A percentile compares a stretch with the other conserved stretches of the same genome.
These are phyloP conservation scores for Archilochus colubris DNA, from an alignment of 2,113 vertebrate species.

Conservation along the genomic window DNA sequence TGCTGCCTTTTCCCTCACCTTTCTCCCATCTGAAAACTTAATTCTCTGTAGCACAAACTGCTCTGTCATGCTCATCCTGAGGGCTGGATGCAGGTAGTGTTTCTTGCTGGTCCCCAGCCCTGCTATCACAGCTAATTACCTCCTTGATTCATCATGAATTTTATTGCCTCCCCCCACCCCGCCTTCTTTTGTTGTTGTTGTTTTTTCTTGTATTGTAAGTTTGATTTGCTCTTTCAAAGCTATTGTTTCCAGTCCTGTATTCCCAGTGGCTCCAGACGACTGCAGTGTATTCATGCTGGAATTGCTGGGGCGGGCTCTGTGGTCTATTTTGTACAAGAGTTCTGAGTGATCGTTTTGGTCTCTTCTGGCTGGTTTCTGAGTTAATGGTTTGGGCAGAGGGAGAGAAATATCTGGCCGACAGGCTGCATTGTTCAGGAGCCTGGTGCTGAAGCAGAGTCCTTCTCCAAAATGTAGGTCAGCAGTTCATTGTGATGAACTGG, in stretches of 20 bases:
- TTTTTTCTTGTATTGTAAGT: slow-evolving; percentile 6
- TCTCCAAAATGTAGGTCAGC: neutral
- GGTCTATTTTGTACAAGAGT: slow-evolving; percentile 53
- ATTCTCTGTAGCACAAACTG: slow-evolving; percentile 35
- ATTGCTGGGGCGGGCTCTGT: neutral
- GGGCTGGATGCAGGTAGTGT: neutral
- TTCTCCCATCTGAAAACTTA: slow-evolving; percentile 24
- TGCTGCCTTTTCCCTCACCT: slow-evolving; percentile 17
- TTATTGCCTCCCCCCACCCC: neutral
- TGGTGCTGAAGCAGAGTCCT: neutral
- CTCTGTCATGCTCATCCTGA: slow-evolving; percentile 14
- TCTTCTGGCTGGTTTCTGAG: slow-evolving; percentile 30
- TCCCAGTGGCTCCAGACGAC: slow-evolving; percentile 36
- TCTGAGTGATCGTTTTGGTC: slow-evolving; percentile 3
- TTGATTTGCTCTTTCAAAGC: slow-evolving; percentile 24
- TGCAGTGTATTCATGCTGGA: slow-evolving; percentile 41
- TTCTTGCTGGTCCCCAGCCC: neutral
- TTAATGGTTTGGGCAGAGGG: neutral
- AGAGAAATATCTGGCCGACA: slow-evolving; percentile 8
- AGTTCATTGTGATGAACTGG: neutral
- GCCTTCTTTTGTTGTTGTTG: neutral
- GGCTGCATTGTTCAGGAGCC: neutral
- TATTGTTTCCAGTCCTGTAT: slow-evolving; percentile 53
- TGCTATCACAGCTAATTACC: slow-evolving; percentile 31
- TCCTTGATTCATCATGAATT: slow-evolving; percentile 35